Base-by-base conservation (phyloP, 2,888 invertebrate species). In the Cybosia mesomella region DNA sequence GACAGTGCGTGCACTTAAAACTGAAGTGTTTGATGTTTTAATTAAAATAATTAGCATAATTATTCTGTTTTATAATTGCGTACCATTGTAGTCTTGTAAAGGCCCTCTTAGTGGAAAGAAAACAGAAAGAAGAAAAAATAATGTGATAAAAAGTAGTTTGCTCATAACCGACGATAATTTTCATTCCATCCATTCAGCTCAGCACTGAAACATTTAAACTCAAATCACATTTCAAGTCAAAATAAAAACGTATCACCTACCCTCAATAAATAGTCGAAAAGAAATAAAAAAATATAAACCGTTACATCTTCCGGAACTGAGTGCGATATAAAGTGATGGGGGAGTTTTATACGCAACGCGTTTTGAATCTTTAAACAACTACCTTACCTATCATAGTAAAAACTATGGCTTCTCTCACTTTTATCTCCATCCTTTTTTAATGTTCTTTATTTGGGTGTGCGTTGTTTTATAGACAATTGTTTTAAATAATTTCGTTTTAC, bases 261-360 rank as follows among this genome's bases (percentile, higher is more conserved):
- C 62, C 62, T 55, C 58, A 71, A 76, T 79, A 77, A 79, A 79
- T 79, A 75, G 39, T 70, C 68, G 54, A 76, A 75, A 72, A 65
- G 70, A 67, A 72, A 79, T 77, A 77, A 77, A 79, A 61, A 72
- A 69, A 74, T 74, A 75, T 74, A 74, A 69, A 76, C 60, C 67
- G 68, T 71, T 65, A 58, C 74, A 71, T 72, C 76, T 68, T 68
- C 60, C 66, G 64, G 72, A 71, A 79, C 73, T 74, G 75, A 76
- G 79, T 83, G 83, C 77, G 70, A 81, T 81, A 82, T 83, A 76
- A 80, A 77, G 71, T 74, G 79, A 81, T 82, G 81, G 70, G 73
- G 72, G 68, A 76, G 72, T 82, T 83, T 75, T 74, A 78, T 81
- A 75, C 76, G 71, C 72, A 66, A 81, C 81, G 83, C 73, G 81